Evolutionary conservation across 2,113 vertebrate species (phyloP).

Genomic region (Notothenia rossii): DNA sequence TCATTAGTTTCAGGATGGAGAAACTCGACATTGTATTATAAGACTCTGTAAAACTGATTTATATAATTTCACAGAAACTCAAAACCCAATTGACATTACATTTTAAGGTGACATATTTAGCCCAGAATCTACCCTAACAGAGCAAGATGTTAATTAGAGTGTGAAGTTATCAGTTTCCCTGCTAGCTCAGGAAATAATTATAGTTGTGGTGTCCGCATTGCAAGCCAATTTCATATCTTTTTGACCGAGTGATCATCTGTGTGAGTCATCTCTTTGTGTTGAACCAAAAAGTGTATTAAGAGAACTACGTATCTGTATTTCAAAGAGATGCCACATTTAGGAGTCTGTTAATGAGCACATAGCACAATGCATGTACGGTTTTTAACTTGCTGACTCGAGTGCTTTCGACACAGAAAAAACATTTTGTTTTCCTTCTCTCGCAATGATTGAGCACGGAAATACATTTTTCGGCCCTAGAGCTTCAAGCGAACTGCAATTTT

Average conservation of each 20-base stretch:
- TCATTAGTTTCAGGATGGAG: slow-evolving; percentile 11
- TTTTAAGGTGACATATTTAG: slow-evolving; percentile 24
- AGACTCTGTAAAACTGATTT: slow-evolving; percentile 2
- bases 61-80: slow-evolving; percentile 8
- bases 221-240: neutral
- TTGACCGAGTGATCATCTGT: neutral
- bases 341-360: neutral
- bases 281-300: neutral
- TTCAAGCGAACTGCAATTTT: neutral
- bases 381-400: neutral
- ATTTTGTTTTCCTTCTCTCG: neutral
- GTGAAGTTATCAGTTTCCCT: slow-evolving; percentile 4
- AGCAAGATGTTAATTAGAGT: neutral
- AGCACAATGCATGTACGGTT: neutral
- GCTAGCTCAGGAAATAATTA: slow-evolving; percentile 4
- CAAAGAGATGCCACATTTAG: neutral
- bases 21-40: slow-evolving; percentile 16
- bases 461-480: neutral
- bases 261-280: neutral
- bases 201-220: neutral
- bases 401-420: neutral
- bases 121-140: neutral
- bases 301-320: neutral
- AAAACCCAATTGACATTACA: slow-evolving; percentile 4
- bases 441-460: neutral